phyloP scores from a whole-genome alignment of 2,113 vertebrate genomes.

The Mesoclemmys tuberculata region DNA sequence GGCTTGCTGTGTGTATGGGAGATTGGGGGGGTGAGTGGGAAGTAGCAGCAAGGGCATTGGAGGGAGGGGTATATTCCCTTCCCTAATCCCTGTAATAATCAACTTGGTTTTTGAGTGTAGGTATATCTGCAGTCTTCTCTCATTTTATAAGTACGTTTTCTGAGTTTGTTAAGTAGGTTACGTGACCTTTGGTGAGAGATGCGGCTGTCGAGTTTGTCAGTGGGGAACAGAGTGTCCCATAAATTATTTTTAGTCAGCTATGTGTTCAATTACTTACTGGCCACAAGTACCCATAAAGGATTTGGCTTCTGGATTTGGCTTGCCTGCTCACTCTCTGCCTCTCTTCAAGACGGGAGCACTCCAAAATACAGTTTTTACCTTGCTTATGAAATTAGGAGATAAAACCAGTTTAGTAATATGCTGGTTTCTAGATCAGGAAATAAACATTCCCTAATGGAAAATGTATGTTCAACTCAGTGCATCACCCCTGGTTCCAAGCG shows the following conservation, averaged over 20 bases:
- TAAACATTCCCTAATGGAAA: not conserved
- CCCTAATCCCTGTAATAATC: not conserved
- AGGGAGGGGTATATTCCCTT: not conserved
- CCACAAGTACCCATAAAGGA: not conserved
- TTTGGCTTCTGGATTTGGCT: not conserved
- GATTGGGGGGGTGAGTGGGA: not conserved
- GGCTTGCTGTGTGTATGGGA: too few species aligned
- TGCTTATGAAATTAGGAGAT: not conserved
- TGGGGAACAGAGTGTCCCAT: not conserved
- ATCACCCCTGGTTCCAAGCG: not conserved
- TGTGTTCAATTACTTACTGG: not conserved
- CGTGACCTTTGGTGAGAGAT: slow-evolving; percentile 45
- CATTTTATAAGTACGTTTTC: not conserved
- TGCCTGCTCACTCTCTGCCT: not conserved
- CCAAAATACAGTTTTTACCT: not conserved
- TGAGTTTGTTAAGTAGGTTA: not conserved
- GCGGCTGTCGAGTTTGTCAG: not conserved
- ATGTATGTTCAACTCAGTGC: not conserved
- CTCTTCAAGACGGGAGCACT: not conserved
- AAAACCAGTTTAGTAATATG: not conserved
- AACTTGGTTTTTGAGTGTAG: not conserved
- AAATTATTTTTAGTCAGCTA: not conserved
- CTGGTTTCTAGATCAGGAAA: not conserved
- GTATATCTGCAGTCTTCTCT: not conserved
- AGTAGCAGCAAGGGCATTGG: rapidly evolving